phyloP scores from a whole-genome alignment of 2,113 vertebrate genomes.

The Chaetops frenatus region DNA sequence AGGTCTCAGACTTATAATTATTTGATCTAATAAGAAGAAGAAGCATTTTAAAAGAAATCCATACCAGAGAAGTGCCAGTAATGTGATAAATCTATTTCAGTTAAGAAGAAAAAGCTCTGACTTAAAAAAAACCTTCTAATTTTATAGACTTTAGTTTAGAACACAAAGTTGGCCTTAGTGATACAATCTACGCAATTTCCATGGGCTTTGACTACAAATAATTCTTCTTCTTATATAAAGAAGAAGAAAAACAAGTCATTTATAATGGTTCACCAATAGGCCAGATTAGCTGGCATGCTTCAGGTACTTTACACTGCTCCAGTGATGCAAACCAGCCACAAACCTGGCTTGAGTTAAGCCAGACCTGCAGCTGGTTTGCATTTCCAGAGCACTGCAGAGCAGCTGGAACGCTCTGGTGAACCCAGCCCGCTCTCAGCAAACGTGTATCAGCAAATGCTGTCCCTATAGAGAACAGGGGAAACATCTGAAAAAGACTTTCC shows the following conservation, averaged over 20 bases:
- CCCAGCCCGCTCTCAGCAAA: neutral
- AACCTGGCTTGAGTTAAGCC: conserved; percentile 18
- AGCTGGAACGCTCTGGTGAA: neutral
- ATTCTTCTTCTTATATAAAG: no score
- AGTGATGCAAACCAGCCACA: conserved; percentile 35
- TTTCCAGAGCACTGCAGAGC: neutral
- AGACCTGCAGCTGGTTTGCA: conserved; percentile 15
- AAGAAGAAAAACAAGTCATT: conserved; percentile 42
- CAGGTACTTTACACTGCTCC: conserved; percentile 18
- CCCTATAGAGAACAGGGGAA: neutral
- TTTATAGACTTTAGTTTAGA: neutral
- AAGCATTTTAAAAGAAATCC: neutral
- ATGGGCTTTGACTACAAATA: neutral
- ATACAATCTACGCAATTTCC: neutral
- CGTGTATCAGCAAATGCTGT: neutral
- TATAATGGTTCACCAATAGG: conserved; percentile 44
- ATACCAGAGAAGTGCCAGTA: neutral
- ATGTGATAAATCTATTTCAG: neutral
- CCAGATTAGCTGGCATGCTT: conserved; percentile 40
- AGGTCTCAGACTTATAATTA: neutral
- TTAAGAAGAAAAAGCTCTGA: neutral
- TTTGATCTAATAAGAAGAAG: neutral
- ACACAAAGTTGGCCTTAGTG: neutral
- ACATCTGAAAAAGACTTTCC: neutral
- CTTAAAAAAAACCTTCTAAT: neutral